These are phyloP conservation scores for Metopia argyrocephala DNA, from an alignment of 2,888 invertebrate genomes.

Conservation along the genomic window DNA sequence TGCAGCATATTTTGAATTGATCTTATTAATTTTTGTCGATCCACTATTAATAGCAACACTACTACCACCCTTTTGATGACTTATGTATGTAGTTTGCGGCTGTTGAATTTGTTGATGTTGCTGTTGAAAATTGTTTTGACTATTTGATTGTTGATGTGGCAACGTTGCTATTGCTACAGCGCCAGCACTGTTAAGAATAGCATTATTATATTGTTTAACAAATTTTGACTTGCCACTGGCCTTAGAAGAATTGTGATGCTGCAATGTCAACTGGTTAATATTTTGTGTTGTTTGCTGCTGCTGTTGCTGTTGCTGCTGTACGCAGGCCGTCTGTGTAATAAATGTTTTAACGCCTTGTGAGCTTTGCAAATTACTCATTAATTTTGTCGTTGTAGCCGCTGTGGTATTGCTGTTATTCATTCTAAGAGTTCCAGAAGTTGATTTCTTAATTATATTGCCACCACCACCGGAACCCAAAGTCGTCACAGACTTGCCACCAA, in stretches of 20 bases:
- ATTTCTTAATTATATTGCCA: constrained; percentile 72
- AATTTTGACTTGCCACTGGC: constrained; percentile 71
- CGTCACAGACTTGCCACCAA: constrained; percentile 59
- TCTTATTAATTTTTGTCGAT: constrained; percentile 70
- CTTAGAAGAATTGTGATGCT: constrained; percentile 60
- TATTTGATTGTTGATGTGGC: constrained; percentile 68
- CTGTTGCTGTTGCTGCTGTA: constrained; percentile 72
- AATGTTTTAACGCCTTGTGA: constrained; percentile 68
- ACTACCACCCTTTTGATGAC: constrained; percentile 66
- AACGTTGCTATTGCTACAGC: constrained; percentile 70
- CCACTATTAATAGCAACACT: constrained; percentile 7
- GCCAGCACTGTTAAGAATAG: constrained; percentile 68
- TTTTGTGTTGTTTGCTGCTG: constrained; percentile 68
- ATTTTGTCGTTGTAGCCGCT: constrained; percentile 57
- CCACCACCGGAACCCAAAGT: constrained; percentile 50
- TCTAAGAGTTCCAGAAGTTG: constrained; percentile 65
- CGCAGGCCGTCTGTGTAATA: constrained; percentile 68
- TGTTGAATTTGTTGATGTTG: constrained; percentile 65
- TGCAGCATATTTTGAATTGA: constrained; percentile 69
- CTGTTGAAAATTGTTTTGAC: constrained; percentile 64
- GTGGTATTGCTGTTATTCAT: constrained; percentile 66
- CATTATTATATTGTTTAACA: constrained; percentile 75
- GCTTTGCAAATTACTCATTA: constrained; percentile 68
- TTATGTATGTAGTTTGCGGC: constrained; percentile 67
- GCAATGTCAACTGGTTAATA: constrained; percentile 65